Evolutionary conservation across 1,140 invertebrate species (phyloP).

Genomic region (Drosophila tsacasi): DNA sequence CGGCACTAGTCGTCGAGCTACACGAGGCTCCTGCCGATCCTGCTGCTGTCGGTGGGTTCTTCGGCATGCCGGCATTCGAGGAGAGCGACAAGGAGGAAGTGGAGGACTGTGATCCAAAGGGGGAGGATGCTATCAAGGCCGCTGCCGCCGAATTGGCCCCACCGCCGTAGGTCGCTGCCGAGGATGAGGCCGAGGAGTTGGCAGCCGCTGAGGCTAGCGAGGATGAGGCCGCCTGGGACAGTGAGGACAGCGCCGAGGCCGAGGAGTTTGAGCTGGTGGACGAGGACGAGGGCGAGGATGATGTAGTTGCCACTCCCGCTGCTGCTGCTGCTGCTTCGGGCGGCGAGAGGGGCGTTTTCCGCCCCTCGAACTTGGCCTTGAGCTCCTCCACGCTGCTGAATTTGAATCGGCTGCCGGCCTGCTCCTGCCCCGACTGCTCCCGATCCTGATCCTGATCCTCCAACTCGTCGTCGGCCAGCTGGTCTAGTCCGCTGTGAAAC

Average conservation of each 20-base stretch:
- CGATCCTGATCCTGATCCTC: conserved; percentile 9
- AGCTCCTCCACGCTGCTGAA: conserved; percentile 80
- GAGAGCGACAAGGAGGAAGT: conserved; percentile 70
- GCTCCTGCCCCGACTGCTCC: conserved; percentile 12
- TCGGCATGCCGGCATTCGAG: conserved; percentile 54
- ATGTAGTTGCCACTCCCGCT: conserved; percentile 42
- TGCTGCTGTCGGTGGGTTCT: conserved; percentile 27
- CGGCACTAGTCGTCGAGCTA: conserved; percentile 5
- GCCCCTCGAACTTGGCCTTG: conserved; percentile 77
- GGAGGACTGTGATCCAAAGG: conserved; percentile 68
- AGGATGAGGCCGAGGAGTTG: conserved; percentile 62
- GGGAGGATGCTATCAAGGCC: conserved; percentile 66
- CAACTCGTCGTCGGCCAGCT: conserved; percentile 87
- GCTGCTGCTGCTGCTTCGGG: conserved; percentile 50
- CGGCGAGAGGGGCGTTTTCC: conserved; percentile 76
- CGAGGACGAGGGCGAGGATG: conserved; percentile 76
- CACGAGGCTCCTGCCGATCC: conserved; percentile 16
- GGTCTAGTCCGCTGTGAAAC: conserved; percentile 92
- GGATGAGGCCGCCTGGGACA: conserved; percentile 65
- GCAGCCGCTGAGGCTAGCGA: conserved; percentile 59
- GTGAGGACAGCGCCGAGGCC: conserved; percentile 68
- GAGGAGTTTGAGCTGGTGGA: conserved; percentile 77
- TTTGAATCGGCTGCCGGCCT: conserved; percentile 60
- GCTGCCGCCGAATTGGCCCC: conserved; percentile 71
- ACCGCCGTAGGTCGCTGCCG: conserved; percentile 69